Percentiles rank a stretch among this genome's conserved stretches.
Evolutionary conservation across 2,888 invertebrate genomes (phyloP).

Genomic region (Macrosoma leucophasiata): DNA sequence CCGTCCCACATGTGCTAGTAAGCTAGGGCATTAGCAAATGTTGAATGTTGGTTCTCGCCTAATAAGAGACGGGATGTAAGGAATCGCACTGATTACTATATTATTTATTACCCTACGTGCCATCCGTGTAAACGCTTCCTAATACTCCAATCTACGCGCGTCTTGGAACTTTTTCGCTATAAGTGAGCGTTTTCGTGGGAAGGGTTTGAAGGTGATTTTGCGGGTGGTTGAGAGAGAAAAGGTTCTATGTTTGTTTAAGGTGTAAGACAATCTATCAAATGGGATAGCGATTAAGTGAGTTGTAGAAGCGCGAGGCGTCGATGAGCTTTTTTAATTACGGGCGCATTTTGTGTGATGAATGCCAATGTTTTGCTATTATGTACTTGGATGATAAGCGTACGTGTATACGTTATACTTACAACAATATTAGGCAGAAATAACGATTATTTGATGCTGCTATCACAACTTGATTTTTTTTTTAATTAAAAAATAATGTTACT

Average conservation of each 20-base stretch:
- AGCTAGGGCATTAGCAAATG: conserved; percentile 70
- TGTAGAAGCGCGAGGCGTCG: conserved; percentile 51
- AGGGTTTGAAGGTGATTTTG: conserved; percentile 5
- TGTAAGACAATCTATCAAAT: conserved; percentile 58
- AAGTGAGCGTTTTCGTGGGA: conserved; percentile 15
- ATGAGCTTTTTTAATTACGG: conserved; percentile 68
- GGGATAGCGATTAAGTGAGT: conserved; percentile 65
- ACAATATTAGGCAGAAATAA: too few species aligned
- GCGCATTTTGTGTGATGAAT: too few species aligned
- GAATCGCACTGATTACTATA: conserved; percentile 75
- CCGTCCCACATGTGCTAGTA: conserved; percentile 72
- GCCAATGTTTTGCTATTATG: too few species aligned
- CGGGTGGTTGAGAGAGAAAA: conserved; percentile 31
- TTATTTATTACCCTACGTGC: conserved; percentile 75
- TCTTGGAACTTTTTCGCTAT: conserved; percentile 53
- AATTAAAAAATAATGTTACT: too few species aligned
- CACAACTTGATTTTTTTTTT: too few species aligned
- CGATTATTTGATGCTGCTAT: too few species aligned
- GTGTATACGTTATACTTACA: too few species aligned
- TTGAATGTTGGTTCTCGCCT: conserved; percentile 72
- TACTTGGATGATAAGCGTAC: too few species aligned
- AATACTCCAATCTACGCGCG: conserved; percentile 58
- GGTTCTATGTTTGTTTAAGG: conserved; percentile 40
- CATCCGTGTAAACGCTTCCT: conserved; percentile 72
- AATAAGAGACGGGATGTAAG: conserved; percentile 74